A percentile compares a stretch with the other conserved stretches of the same genome.
phyloP scores from a whole-genome alignment of 2,113 vertebrate genomes.

The Eurystomus gularis region DNA sequence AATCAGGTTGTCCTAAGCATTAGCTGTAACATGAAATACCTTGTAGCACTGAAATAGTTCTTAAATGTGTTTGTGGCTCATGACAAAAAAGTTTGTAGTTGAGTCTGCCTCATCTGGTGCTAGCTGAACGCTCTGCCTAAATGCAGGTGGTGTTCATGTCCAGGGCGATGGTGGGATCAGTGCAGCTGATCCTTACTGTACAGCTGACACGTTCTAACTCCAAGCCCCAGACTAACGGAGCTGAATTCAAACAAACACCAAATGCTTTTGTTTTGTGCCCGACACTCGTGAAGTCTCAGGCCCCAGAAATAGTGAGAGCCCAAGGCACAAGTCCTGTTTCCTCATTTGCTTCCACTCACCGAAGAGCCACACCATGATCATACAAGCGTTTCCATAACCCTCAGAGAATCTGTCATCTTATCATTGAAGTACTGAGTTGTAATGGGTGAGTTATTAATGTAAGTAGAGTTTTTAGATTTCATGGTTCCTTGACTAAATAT shows the following conservation, averaged over 20 bases:
- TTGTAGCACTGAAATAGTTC: neutral
- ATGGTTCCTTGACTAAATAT: conserved; percentile 44
- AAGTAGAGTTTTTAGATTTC: conserved; percentile 37
- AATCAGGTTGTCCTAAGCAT: neutral
- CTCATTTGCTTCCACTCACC: neutral
- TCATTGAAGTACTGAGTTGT: conserved; percentile 25
- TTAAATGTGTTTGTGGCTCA: neutral
- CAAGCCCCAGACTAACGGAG: fast-evolving
- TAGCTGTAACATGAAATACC: neutral
- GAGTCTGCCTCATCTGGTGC: neutral
- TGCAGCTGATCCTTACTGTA: neutral
- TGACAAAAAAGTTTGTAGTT: neutral
- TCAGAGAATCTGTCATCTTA: conserved; percentile 6
- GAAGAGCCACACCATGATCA: neutral
- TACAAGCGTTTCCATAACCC: neutral
- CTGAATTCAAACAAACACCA: neutral
- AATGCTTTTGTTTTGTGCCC: neutral
- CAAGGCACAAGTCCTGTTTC: neutral
- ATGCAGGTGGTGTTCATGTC: no score
- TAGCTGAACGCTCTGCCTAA: neutral
- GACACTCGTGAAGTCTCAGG: fast-evolving
- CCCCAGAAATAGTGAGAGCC: neutral
- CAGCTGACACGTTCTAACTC: neutral
- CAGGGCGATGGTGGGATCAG: fast-evolving
- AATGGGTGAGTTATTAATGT: conserved; percentile 37